These are phyloP conservation scores for Penelope pileata DNA, from an alignment of 2,113 vertebrate species.

Conservation along the genomic window DNA sequence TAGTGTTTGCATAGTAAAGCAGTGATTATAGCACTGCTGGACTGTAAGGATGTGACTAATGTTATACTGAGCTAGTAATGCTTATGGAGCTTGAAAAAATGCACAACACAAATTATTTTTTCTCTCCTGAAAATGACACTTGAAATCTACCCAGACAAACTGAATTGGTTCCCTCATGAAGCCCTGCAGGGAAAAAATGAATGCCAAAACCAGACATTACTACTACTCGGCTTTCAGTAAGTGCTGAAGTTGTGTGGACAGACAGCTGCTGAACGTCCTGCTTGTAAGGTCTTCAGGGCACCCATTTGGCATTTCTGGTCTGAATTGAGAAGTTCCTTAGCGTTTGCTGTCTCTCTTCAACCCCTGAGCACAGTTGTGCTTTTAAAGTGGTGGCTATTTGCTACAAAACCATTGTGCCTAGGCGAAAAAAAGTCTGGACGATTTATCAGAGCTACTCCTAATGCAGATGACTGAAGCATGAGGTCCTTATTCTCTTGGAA, in stretches of 20 bases:
- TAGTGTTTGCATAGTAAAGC: slow-evolving; percentile 62
- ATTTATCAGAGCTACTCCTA: neutral
- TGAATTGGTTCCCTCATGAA: slow-evolving; percentile 26
- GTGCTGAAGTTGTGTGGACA: neutral
- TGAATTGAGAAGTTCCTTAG: neutral
- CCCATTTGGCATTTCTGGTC: neutral
- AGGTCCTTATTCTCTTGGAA: neutral
- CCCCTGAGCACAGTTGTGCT: accelerated
- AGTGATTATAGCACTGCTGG: slow-evolving; percentile 54
- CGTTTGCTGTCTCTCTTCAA: neutral
- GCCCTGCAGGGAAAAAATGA: neutral
- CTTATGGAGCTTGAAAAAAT: slow-evolving; percentile 50
- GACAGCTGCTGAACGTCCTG: neutral
- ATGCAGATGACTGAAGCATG: neutral
- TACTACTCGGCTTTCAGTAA: neutral
- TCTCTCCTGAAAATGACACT: slow-evolving; percentile 40
- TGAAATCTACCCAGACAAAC: slow-evolving; percentile 46
- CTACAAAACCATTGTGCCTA: neutral
- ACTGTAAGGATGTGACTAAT: slow-evolving; percentile 58
- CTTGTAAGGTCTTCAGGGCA: neutral
- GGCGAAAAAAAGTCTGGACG: neutral
- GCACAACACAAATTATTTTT: slow-evolving; percentile 54
- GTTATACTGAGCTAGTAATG: slow-evolving; percentile 21
- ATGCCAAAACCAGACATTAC: neutral
- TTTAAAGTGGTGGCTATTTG: neutral